Percentiles rank a stretch among this genome's conserved stretches.
Evolutionary conservation across 1,140 invertebrate genomes (phyloP).

Genomic region (Teleopsis dalmanni): DNA sequence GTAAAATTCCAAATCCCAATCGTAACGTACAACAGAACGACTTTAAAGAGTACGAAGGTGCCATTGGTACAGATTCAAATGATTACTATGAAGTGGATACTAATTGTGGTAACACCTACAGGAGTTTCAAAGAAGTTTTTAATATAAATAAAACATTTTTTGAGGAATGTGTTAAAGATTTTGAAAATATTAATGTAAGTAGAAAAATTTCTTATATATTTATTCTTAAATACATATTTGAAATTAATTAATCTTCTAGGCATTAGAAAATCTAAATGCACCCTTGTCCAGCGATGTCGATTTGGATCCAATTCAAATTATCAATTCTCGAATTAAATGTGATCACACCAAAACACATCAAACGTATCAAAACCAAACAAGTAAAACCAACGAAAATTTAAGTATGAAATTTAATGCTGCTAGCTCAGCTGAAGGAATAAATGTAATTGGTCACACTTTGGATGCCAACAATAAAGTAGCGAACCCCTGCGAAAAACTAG

Average conservation of each 20-base stretch:
- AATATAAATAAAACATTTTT: conserved; percentile 11
- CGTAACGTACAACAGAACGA: conserved; percentile 1
- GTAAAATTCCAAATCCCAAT: conserved; percentile 5
- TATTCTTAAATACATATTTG: background rate
- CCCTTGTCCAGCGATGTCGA: too few relatives aligned
- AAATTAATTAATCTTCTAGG: background rate
- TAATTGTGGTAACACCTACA: conserved; percentile 9
- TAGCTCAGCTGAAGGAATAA: background rate
- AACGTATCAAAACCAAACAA: too few relatives aligned
- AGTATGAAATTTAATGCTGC: background rate
- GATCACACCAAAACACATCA: too few relatives aligned
- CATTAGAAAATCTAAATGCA: background rate
- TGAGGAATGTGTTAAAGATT: conserved; percentile 11
- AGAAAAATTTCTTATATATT: background rate
- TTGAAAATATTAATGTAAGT: conserved; percentile 13
- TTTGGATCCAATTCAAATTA: background rate
- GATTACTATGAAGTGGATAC: conserved; percentile 5
- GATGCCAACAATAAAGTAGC: background rate
- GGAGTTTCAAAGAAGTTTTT: conserved; percentile 11
- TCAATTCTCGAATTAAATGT: too few relatives aligned
- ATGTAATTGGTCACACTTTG: background rate
- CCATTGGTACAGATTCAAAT: conserved; percentile 1
- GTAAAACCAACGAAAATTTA: background rate
- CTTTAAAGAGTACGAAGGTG: conserved; percentile 2
- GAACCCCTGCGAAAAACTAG: background rate